Evolutionary conservation across 2,888 invertebrate species (phyloP).

Genomic region (Drosophila diplacantha): DNA sequence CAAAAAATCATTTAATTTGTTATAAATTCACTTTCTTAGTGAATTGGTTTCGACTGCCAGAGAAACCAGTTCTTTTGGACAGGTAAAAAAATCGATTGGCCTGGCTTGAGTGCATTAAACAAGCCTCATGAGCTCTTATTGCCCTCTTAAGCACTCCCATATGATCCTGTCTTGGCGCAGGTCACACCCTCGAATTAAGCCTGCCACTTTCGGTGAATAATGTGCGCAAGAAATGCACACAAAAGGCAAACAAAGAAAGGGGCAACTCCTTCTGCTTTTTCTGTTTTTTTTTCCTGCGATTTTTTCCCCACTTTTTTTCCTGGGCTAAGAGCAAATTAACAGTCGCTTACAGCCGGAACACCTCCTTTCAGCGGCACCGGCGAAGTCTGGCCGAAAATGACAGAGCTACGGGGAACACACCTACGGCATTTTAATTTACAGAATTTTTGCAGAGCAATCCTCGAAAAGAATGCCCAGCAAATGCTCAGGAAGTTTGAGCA

Average conservation of each 20-base stretch:
- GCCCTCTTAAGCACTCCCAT: conserved; percentile 52
- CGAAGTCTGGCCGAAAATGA: conserved; percentile 47
- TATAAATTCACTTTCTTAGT: neutral
- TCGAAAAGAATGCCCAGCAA: conserved; percentile 45
- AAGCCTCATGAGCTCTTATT: conserved; percentile 38
- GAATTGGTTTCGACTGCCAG: neutral
- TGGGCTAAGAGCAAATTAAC: conserved; percentile 64
- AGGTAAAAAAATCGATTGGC: conserved; percentile 35
- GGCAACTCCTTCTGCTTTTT: conserved; percentile 22
- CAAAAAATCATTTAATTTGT: neutral
- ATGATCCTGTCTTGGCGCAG: conserved; percentile 33
- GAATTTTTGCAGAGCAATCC: conserved; percentile 32
- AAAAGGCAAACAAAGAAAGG: conserved; percentile 36
- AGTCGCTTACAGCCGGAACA: conserved; percentile 64
- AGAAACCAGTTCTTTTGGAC: conserved; percentile 21
- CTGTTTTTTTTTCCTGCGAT: neutral
- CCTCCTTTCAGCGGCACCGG: conserved; percentile 62
- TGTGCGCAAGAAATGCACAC: conserved; percentile 48
- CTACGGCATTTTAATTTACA: conserved; percentile 62
- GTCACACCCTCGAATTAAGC: conserved; percentile 68
- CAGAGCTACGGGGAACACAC: conserved; percentile 58
- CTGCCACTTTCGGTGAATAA: conserved; percentile 69
- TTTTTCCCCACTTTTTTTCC: conserved; percentile 3
- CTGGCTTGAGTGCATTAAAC: conserved; percentile 20
- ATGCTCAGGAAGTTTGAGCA: conserved; percentile 46